Conservation (phyloP, 1,140 invertebrate species). For the Phymastichus coffea region DNA sequence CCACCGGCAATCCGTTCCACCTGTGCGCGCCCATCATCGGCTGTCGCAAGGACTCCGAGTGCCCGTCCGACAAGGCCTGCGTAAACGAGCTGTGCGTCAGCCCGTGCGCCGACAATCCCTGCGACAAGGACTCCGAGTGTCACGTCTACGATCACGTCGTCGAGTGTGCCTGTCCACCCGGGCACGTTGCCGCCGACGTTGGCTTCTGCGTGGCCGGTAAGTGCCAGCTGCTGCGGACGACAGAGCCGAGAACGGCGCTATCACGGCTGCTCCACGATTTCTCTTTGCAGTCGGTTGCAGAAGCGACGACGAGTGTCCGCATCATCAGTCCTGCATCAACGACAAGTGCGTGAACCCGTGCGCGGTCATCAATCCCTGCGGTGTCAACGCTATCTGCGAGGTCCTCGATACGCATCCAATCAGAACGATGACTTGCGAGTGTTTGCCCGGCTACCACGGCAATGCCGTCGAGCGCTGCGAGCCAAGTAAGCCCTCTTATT, state of each 20-base stretch:
- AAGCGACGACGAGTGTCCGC: conserved; percentile 79
- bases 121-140: conserved; percentile 71
- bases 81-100: conserved; percentile 77
- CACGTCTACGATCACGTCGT: conserved; percentile 73
- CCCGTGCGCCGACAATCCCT: conserved; percentile 72
- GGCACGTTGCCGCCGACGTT: conserved; percentile 59
- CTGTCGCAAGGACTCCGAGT: conserved; percentile 74
- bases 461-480: conserved; percentile 78
- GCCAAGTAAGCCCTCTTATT: conserved; percentile 62
- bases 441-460: conserved; percentile 79
- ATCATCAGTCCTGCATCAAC: conserved; percentile 78
- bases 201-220: conserved; percentile 60
- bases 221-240: too few species aligned
- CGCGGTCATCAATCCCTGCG: conserved; percentile 75
- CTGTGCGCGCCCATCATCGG: conserved; percentile 70
- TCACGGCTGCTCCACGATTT: too few species aligned
- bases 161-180: conserved; percentile 77
- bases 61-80: conserved; percentile 74
- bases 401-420: conserved; percentile 80
- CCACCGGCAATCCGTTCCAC: conserved; percentile 76
- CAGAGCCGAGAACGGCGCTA: too few species aligned
- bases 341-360: conserved; percentile 84
- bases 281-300: conserved; percentile 64
- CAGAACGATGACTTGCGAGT: conserved; percentile 85
- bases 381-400: conserved; percentile 76